phyloP scores from a whole-genome alignment of 2,113 vertebrate genomes.

The Macquaria ambigua region DNA sequence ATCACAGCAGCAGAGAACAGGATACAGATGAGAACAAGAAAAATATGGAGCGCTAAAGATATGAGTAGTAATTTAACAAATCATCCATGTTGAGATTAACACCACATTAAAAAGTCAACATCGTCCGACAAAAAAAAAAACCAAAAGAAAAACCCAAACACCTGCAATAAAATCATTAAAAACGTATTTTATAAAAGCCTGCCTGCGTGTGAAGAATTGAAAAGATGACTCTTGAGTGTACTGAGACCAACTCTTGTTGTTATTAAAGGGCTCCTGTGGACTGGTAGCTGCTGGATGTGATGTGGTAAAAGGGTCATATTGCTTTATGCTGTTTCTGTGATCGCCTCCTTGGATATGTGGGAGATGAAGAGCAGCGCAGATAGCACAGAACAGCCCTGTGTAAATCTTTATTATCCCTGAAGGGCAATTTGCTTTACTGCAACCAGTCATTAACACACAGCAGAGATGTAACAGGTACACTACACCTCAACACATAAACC shows the following conservation, averaged over 20 bases:
- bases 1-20: slow-evolving; percentile 32
- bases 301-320: slow-evolving; percentile 39
- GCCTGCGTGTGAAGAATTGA: neutral
- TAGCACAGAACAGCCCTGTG: slow-evolving; percentile 49
- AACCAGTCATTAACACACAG: slow-evolving; percentile 57
- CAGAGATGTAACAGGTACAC: slow-evolving; percentile 47
- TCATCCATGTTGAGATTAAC: slow-evolving; percentile 9
- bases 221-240: neutral
- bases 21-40: slow-evolving; percentile 31
- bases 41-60: slow-evolving; percentile 22
- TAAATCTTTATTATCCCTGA: slow-evolving; percentile 72
- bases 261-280: slow-evolving; percentile 22
- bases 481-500: slow-evolving; percentile 23
- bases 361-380: slow-evolving; percentile 50
- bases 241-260: neutral
- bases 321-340: slow-evolving; percentile 47
- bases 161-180: neutral
- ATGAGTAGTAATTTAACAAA: slow-evolving; percentile 14
- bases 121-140: neutral
- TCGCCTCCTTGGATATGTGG: slow-evolving; percentile 52
- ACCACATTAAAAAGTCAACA: slow-evolving; percentile 17
- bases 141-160: neutral
- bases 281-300: slow-evolving; percentile 24
- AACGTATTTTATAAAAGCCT: neutral
- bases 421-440: slow-evolving; percentile 63